phyloP scores from a whole-genome alignment of 2,113 vertebrate genomes.

The Cyphomyrus plagiostoma region DNA sequence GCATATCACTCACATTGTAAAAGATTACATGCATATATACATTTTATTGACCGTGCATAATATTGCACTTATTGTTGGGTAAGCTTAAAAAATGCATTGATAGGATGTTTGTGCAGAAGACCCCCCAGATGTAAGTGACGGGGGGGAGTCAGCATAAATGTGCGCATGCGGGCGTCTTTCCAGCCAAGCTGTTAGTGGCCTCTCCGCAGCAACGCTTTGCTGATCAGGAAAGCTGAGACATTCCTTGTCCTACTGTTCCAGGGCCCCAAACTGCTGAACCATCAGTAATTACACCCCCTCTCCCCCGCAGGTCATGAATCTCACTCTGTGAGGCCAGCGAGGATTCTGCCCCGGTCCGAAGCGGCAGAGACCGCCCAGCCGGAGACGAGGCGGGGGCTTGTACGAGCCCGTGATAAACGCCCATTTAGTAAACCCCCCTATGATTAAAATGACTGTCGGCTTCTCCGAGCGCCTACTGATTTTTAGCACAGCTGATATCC shows the following conservation, averaged over 20 bases:
- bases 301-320: slow-evolving; percentile 47
- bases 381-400: not conserved
- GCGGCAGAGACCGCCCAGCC: not conserved
- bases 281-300: slow-evolving; percentile 59
- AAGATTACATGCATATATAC: not conserved
- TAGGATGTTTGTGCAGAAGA: not conserved
- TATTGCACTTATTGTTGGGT: not conserved
- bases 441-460: not conserved
- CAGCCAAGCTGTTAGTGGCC: slow-evolving; percentile 50
- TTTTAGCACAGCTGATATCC: not conserved
- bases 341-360: not conserved
- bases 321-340: slow-evolving; percentile 25
- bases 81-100: not conserved
- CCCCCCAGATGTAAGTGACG: slow-evolving; percentile 42
- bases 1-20: not conserved
- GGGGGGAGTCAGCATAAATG: slow-evolving; percentile 51
- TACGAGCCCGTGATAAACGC: not conserved
- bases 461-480: not conserved
- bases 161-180: slow-evolving; percentile 52
- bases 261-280: slow-evolving; percentile 54
- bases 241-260: slow-evolving; percentile 60
- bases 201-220: slow-evolving; percentile 32
- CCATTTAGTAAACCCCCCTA: not conserved
- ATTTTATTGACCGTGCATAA: not conserved
- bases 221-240: slow-evolving; percentile 68